Percentiles rank a stretch among this genome's conserved stretches.
Conservation (phyloP, 2,797 vertebrate genomes). For the Pangasius krempfi region DNA sequence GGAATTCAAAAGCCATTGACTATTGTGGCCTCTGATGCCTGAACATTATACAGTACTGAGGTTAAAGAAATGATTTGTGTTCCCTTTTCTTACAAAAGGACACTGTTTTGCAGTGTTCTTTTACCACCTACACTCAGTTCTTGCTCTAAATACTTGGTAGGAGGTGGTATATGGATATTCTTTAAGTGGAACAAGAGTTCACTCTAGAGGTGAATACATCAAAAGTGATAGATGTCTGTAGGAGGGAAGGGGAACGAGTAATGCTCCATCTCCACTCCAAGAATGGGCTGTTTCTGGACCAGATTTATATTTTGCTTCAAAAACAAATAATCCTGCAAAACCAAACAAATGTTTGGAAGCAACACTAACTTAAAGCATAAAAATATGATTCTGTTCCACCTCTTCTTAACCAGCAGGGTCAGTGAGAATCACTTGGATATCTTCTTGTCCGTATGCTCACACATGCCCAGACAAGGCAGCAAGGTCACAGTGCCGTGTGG, state of each 20-base stretch:
- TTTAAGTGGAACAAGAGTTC: constrained; percentile 28
- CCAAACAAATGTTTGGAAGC: neutral
- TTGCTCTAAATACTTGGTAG: constrained; percentile 14
- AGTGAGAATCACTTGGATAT: neutral
- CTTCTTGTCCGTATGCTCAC: neutral
- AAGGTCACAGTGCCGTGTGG: neutral
- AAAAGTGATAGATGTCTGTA: constrained; percentile 1
- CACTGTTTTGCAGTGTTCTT: neutral
- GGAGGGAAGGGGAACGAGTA: constrained; percentile 2
- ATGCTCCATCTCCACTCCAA: neutral
- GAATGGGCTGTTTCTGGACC: neutral
- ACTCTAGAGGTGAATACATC: constrained; percentile 2
- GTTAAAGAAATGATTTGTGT: neutral
- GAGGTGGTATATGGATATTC: constrained; percentile 26
- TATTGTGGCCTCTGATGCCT: neutral
- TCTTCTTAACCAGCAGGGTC: neutral
- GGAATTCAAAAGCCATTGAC: neutral
- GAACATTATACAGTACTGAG: neutral
- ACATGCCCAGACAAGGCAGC: neutral
- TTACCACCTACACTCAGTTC: constrained; percentile 10
- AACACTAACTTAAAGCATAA: neutral
- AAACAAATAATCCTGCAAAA: neutral
- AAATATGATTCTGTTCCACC: neutral
- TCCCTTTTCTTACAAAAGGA: neutral
- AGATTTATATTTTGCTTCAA: neutral